Percentiles rank a stretch among this genome's conserved stretches.
phyloP scores from a whole-genome alignment of 1,140 invertebrate species.

The Solen grandis region DNA sequence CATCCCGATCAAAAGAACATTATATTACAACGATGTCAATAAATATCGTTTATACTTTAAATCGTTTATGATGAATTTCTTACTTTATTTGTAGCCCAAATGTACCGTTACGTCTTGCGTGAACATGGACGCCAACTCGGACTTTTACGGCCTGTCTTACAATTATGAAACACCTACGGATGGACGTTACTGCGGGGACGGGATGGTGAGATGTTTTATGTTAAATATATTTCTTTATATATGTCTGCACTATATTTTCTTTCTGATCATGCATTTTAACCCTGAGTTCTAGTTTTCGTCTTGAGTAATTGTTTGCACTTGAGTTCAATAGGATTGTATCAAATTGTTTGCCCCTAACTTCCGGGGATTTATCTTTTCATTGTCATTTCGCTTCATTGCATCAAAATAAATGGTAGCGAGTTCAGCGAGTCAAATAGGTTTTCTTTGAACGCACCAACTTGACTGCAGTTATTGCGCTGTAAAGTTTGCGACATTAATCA shows the following conservation, averaged over 20 bases:
- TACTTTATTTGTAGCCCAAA: neutral
- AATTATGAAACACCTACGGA: neutral
- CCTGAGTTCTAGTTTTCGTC: neutral
- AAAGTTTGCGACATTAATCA: too few species aligned
- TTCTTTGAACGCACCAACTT: too few species aligned
- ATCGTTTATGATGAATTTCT: neutral
- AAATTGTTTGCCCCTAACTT: neutral
- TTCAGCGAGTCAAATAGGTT: too few species aligned
- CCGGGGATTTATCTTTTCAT: too few species aligned
- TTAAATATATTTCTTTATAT: neutral
- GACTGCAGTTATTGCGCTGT: too few species aligned
- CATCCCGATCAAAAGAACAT: neutral
- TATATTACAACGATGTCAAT: neutral
- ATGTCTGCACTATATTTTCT: neutral
- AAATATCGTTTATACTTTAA: neutral
- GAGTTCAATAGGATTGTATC: neutral
- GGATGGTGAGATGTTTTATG: neutral
- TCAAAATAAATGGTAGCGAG: too few species aligned
- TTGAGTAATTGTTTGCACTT: neutral
- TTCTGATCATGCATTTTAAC: neutral
- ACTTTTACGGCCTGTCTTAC: neutral
- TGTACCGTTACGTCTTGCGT: neutral
- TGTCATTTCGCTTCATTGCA: too few species aligned
- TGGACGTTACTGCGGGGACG: neutral
- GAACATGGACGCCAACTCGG: neutral